These are phyloP conservation scores for Melikaiella ostensackeni DNA, from an alignment of 2,888 invertebrate genomes.

Conservation along the genomic window DNA sequence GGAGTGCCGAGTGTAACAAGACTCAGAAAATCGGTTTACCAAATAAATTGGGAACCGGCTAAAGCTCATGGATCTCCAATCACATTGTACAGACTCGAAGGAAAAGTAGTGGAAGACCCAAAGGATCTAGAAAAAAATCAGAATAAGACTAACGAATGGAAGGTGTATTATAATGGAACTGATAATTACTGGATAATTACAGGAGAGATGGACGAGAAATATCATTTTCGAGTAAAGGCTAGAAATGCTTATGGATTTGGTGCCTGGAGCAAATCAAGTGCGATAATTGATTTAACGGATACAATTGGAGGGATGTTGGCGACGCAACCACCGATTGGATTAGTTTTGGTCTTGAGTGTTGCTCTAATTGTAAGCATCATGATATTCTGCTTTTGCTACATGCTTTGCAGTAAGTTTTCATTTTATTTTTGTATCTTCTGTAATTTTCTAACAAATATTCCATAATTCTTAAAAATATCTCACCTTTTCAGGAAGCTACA, in stretches of 20 bases:
- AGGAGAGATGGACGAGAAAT: constrained; percentile 79
- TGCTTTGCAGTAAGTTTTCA: constrained; percentile 79
- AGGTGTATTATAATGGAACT: constrained; percentile 86
- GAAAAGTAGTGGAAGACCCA: constrained; percentile 74
- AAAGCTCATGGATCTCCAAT: constrained; percentile 88
- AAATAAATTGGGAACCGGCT: constrained; percentile 90
- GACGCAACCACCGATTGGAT: constrained; percentile 79
- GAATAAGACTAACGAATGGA: constrained; percentile 78
- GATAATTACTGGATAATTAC: constrained; percentile 90
- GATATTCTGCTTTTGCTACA: constrained; percentile 75
- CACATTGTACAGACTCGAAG: constrained; percentile 87
- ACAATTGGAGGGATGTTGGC: constrained; percentile 75
- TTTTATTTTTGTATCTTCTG: neutral
- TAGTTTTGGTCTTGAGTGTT: constrained; percentile 83
- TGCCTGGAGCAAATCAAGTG: constrained; percentile 84
- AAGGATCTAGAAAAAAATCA: constrained; percentile 48
- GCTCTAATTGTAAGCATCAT: constrained; percentile 76
- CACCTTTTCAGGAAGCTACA: constrained; percentile 79
- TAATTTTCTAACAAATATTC: too few species aligned
- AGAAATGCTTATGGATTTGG: constrained; percentile 91
- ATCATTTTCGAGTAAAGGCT: constrained; percentile 88
- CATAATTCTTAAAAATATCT: neutral
- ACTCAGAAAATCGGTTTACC: constrained; percentile 85
- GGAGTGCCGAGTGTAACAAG: constrained; percentile 87
- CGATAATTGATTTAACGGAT: constrained; percentile 80